Evolutionary conservation across 2,113 vertebrate genomes (phyloP).

Genomic region (Bujurquina vittata): DNA sequence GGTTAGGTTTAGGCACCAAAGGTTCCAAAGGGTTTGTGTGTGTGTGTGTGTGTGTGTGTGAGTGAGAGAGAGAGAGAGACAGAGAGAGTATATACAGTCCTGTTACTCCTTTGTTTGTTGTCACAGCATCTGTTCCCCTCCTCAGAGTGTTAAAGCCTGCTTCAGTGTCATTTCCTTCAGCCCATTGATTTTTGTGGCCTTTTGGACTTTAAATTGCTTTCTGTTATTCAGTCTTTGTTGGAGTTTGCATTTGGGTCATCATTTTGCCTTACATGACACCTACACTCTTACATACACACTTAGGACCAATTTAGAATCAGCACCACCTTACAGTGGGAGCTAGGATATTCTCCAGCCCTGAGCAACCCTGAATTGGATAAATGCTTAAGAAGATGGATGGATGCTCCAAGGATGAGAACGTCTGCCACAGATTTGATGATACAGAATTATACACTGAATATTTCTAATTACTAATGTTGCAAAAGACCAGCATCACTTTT

Average conservation of each 20-base stretch:
- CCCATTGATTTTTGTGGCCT: not conserved
- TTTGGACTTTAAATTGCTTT: not conserved
- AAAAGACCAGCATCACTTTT: too few relatives aligned
- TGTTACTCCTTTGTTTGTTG: not conserved
- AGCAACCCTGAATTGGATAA: not conserved
- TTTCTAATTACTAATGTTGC: too few relatives aligned
- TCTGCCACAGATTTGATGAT: too few relatives aligned
- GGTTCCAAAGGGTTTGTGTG: not conserved
- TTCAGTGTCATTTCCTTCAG: not conserved
- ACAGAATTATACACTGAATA: too few relatives aligned
- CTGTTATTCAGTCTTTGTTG: not conserved
- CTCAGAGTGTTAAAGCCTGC: not conserved
- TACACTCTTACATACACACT: not conserved
- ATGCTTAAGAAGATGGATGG: not conserved
- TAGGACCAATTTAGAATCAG: not conserved
- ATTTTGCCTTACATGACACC: not conserved
- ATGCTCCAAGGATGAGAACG: too few relatives aligned
- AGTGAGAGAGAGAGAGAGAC: too few relatives aligned
- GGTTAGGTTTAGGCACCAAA: not conserved
- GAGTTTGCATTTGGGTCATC: not conserved
- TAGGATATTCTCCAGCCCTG: not conserved
- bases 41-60: not conserved
- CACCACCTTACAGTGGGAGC: not conserved
- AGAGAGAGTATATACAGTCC: not conserved
- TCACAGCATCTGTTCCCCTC: not conserved